Evolutionary conservation across 1,140 invertebrate species (phyloP), one percentile per base, ranked within the genome.

Genomic region (Trachymyrmex septentrionalis): DNA sequence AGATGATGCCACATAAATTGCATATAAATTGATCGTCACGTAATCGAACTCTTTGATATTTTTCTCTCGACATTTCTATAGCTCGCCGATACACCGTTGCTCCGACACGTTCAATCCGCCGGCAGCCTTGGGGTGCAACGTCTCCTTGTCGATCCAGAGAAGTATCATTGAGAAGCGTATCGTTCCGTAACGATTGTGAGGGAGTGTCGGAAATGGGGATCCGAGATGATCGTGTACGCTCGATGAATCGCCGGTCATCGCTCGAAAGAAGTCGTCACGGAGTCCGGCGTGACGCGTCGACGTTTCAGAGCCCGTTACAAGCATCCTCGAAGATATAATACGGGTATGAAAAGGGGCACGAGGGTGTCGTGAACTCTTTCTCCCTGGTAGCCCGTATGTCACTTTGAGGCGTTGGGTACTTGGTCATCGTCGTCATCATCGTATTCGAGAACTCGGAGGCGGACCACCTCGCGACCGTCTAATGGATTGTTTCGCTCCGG

Each of bases 251-350:
- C 88, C 87, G 86, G 76, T 91, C 89, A 90, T 91, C 80, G 64
- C 80, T 67, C 75, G 81, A 90, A 86, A 91, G 80, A 91, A 91
- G 89, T 91, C 90, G 89, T 88, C 89, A 89, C 80, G 85, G 50
- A 50, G 34, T 10, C 10, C 63, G 53, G 30, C 44, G 63, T 38
- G 76, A 63, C 85, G 53, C 30, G 53, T 21, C 63, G 71, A 84
- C 86, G 66, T 88, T 87, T 78, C 85, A 76, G 57, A 14, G 30
- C 48, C 77, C 77, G 77, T 84, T 78, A 81, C 73, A 73, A 88
- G 86, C 34, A 78, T 53, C 82, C 77, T 90, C 66, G 21, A 88
- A 86, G 44, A 84, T 71, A 88, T 73, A 86, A 90, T 85, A 38
- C n/a, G 44, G 55, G 48, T n/a, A 89, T 64, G 67, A 85, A 80